A percentile compares a stretch with the other conserved stretches of the same genome.
These are phyloP conservation scores for Zaprionus lineosus DNA, from an alignment of 2,888 invertebrate species.

Conservation along the genomic window DNA sequence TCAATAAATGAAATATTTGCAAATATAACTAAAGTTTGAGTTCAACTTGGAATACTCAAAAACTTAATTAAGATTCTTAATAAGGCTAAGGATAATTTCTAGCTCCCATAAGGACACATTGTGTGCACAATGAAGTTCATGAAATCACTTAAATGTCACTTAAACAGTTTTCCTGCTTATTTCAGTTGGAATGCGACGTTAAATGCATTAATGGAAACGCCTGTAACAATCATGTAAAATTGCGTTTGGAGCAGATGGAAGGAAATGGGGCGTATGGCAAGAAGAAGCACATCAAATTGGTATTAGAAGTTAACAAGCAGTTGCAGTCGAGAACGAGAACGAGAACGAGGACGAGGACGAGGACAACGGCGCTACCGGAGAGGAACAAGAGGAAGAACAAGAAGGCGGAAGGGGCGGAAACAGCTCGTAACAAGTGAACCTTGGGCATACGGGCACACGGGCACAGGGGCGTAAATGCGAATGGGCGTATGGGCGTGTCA, in stretches of 20 bases:
- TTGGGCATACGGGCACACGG: slow-evolving; percentile 27
- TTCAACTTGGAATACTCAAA: no score
- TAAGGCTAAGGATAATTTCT: no score
- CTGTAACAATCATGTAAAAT: slow-evolving; percentile 72
- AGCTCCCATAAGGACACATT: no score
- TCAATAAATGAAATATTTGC: no score
- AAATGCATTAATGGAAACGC: slow-evolving; percentile 55
- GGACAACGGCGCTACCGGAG: no score
- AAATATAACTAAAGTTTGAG: no score
- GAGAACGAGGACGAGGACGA: no score
- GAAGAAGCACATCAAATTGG: slow-evolving; percentile 63
- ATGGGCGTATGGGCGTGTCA: slow-evolving; percentile 37
- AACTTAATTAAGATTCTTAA: no score
- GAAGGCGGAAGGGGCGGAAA: no score
- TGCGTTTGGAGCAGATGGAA: slow-evolving; percentile 42
- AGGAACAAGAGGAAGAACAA: no score
- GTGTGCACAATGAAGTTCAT: no score
- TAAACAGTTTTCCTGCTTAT: not conserved
- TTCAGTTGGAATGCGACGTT: slow-evolving; percentile 16
- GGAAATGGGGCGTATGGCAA: slow-evolving; percentile 43
- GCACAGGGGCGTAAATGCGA: slow-evolving; percentile 2
- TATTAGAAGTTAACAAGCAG: slow-evolving; percentile 64
- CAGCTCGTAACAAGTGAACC: slow-evolving; percentile 28
- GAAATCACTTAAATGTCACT: slow-evolving; percentile 12
- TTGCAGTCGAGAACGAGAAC: slow-evolving; percentile 21